Evolutionary conservation across 1,140 invertebrate species (phyloP).

Genomic region (Aphis gossypii): DNA sequence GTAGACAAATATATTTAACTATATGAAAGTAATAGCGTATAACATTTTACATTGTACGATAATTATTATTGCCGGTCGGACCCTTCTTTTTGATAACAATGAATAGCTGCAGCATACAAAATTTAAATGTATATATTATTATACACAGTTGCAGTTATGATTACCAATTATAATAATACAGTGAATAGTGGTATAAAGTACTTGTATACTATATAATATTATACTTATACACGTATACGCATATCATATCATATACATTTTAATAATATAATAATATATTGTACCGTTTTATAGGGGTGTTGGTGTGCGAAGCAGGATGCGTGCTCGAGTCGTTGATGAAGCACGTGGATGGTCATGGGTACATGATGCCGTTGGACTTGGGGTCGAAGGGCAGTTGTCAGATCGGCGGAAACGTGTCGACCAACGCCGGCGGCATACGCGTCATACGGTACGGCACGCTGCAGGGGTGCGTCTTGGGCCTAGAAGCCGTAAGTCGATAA

Average conservation of each 20-base stretch:
- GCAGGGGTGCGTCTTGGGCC: constrained; percentile 87
- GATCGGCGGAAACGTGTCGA: constrained; percentile 96
- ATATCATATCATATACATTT: background rate
- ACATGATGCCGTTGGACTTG: constrained; percentile 95
- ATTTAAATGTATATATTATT: background rate
- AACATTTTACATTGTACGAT: background rate
- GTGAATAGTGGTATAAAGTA: background rate
- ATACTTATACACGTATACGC: background rate
- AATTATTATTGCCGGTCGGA: background rate
- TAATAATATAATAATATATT: background rate
- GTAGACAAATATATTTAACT: background rate
- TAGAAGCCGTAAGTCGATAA: constrained; percentile 81
- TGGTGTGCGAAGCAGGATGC: constrained; percentile 91
- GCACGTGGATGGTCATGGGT: constrained; percentile 73
- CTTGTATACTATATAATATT: background rate
- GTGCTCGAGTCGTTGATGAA: constrained; percentile 87
- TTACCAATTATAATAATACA: background rate
- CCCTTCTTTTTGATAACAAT: background rate
- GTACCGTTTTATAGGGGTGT: constrained; percentile 69
- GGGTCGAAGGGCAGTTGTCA: constrained; percentile 97
- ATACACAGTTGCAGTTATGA: background rate
- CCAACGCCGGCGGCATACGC: constrained; percentile 94
- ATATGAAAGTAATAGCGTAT: background rate
- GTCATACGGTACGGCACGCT: constrained; percentile 94
- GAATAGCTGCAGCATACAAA: background rate